Conservation (phyloP, 1,140 invertebrate genomes). For the Helicoverpa zea region DNA sequence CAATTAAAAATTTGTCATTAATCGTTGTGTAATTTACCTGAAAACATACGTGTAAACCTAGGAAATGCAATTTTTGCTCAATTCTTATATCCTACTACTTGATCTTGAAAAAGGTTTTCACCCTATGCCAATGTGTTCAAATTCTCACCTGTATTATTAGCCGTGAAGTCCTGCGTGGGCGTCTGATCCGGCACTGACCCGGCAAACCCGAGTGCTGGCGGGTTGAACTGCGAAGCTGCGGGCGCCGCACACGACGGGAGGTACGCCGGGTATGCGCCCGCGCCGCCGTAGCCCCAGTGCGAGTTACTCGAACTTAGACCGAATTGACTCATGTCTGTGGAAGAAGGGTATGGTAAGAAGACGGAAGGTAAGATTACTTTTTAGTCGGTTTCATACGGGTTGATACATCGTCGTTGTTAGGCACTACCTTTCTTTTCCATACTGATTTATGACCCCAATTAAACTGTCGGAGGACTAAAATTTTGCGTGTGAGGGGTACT, state of each 20-base stretch:
- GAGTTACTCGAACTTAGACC: slow-evolving; percentile 92
- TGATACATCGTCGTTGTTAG: too few species aligned
- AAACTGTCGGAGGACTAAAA: too few species aligned
- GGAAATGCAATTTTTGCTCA: too few species aligned
- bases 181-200: slow-evolving; percentile 91
- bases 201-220: slow-evolving; percentile 89
- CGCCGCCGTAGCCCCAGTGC: slow-evolving; percentile 94
- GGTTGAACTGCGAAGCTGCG: slow-evolving; percentile 89
- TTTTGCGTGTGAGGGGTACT: too few species aligned
- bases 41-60: too few species aligned
- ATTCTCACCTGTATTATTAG: slow-evolving; percentile 79
- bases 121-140: too few species aligned
- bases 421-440: too few species aligned
- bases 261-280: slow-evolving; percentile 93
- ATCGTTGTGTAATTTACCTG: too few species aligned
- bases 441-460: too few species aligned
- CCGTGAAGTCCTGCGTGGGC: slow-evolving; percentile 89
- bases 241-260: slow-evolving; percentile 90
- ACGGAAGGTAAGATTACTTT: neutral
- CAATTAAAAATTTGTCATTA: too few species aligned
- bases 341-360: neutral
- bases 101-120: too few species aligned
- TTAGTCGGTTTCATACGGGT: neutral
- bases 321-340: slow-evolving; percentile 92
- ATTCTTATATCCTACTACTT: too few species aligned